Conservation (phyloP, 2,888 invertebrate genomes). For the Archips xylosteana region DNA sequence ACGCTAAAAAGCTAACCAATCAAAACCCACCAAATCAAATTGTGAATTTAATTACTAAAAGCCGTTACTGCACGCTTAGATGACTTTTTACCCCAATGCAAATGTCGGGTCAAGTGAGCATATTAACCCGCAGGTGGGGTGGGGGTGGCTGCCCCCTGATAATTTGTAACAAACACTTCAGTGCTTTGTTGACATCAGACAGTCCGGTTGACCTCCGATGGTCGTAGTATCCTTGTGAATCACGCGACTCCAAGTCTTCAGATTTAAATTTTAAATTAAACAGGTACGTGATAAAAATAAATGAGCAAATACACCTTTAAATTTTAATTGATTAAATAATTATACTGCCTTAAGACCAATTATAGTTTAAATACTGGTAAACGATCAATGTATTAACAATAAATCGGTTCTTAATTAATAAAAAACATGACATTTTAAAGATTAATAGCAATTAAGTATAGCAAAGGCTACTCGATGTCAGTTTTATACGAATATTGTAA, state of each 20-base stretch:
- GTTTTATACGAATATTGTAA: conserved; percentile 18
- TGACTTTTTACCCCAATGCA: conserved; percentile 67
- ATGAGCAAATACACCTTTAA: not conserved
- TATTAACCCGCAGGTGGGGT: conserved; percentile 75
- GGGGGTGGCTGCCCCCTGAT: conserved; percentile 74
- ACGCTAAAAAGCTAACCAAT: conserved; percentile 4
- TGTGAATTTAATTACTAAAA: conserved; percentile 46
- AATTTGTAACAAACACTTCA: conserved; percentile 77
- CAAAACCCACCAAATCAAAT: conserved; percentile 33
- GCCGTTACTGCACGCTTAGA: conserved; percentile 68
- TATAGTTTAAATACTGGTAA: conserved; percentile 15
- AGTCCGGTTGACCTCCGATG: conserved; percentile 73
- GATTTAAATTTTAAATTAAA: not conserved
- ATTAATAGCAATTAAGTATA: not conserved
- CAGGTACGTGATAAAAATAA: conserved; percentile 21
- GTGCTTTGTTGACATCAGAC: conserved; percentile 71
- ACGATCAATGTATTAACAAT: conserved; percentile 1
- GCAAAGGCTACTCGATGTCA: conserved; percentile 20
- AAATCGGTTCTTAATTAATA: conserved; percentile 10
- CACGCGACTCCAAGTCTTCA: conserved; percentile 41
- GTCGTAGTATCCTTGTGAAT: conserved; percentile 56
- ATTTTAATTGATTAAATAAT: conserved; percentile 6
- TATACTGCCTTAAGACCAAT: conserved; percentile 4
- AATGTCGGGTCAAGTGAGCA: conserved; percentile 77
- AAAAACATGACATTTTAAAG: conserved; percentile 19